Percentiles rank a stretch among this genome's conserved stretches.
Conservation (phyloP, 2,113 vertebrate species). For the Myotis brandtii region DNA sequence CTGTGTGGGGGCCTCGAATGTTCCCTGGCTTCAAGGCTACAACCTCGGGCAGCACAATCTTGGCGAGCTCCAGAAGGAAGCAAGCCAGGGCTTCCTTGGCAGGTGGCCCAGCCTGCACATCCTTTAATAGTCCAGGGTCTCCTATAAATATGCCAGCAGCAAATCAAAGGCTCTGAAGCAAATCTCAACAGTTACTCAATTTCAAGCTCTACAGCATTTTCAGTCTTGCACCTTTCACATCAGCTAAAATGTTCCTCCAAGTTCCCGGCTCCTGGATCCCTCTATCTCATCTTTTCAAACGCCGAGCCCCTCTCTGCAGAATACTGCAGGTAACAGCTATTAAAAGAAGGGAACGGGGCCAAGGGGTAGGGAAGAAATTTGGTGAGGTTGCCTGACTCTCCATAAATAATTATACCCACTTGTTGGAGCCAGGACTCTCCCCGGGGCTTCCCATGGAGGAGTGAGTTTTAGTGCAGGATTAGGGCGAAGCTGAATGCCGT, state of each 20-base stretch:
- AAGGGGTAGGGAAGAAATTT: constrained; percentile 20
- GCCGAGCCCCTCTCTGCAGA: background rate
- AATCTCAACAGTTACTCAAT: constrained; percentile 72
- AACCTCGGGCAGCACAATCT: background rate
- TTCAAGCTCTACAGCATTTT: constrained; percentile 72
- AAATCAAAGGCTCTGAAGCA: constrained; percentile 69
- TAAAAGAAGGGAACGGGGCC: background rate
- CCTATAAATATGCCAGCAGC: constrained; percentile 73
- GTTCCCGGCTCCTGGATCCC: background rate
- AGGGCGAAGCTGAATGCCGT: background rate
- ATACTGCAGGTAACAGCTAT: background rate
- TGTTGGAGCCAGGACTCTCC: constrained; percentile 35
- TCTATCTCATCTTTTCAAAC: constrained; percentile 6
- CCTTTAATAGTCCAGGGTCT: constrained; percentile 61
- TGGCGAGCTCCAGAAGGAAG: constrained; percentile 46
- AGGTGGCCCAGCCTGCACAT: constrained; percentile 59
- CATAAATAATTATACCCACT: constrained; percentile 56
- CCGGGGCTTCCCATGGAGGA: background rate
- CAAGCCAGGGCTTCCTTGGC: constrained; percentile 66
- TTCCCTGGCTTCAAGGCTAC: constrained; percentile 46
- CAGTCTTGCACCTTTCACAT: constrained; percentile 45
- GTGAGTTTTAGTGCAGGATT: background rate
- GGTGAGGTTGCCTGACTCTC: constrained; percentile 42
- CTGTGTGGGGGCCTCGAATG: background rate
- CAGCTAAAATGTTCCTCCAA: constrained; percentile 43